These are phyloP conservation scores for Galeopsomyia nigrocyanea DNA, from an alignment of 2,888 invertebrate genomes.

Conservation along the genomic window DNA sequence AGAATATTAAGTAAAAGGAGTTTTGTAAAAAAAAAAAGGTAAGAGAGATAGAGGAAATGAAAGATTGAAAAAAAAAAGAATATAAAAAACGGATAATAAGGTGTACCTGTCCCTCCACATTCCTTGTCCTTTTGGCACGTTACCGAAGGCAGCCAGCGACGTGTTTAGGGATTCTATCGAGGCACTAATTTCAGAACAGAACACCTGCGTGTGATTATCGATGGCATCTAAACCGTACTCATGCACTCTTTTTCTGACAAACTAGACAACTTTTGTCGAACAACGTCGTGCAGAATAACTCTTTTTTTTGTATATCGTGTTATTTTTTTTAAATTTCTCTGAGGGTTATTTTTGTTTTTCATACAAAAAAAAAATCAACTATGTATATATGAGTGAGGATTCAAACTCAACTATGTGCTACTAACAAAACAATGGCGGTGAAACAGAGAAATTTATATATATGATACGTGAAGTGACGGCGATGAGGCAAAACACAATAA, in stretches of 20 bases:
- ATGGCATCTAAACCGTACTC: constrained; percentile 59
- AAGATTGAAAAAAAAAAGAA: constrained; percentile 8
- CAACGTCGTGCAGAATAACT: constrained; percentile 52
- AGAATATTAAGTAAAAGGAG: neutral
- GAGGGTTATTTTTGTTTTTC: constrained; percentile 32
- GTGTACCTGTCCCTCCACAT: constrained; percentile 71
- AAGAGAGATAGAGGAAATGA: constrained; percentile 7
- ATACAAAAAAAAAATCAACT: constrained; percentile 20
- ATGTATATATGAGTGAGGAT: constrained; percentile 32
- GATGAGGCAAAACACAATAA: constrained; percentile 31
- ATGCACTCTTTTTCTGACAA: constrained; percentile 54
- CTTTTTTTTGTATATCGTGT: constrained; percentile 18
- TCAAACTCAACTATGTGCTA: constrained; percentile 47
- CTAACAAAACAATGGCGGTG: constrained; percentile 41
- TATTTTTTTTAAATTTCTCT: constrained; percentile 22
- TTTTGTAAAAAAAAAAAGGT: constrained; percentile 4
- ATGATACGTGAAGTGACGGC: constrained; percentile 36
- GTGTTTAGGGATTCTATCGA: constrained; percentile 68
- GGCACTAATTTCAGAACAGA: constrained; percentile 68
- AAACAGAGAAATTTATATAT: constrained; percentile 21
- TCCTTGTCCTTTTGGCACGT: constrained; percentile 68
- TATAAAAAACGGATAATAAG: constrained; percentile 43
- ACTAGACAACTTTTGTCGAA: constrained; percentile 12
- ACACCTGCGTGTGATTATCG: constrained; percentile 63
- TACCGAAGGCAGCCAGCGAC: constrained; percentile 69